Percentiles rank a stretch among this genome's conserved stretches.
Conservation (phyloP, 1,140 invertebrate genomes). For the Drosophila kepulauana region DNA sequence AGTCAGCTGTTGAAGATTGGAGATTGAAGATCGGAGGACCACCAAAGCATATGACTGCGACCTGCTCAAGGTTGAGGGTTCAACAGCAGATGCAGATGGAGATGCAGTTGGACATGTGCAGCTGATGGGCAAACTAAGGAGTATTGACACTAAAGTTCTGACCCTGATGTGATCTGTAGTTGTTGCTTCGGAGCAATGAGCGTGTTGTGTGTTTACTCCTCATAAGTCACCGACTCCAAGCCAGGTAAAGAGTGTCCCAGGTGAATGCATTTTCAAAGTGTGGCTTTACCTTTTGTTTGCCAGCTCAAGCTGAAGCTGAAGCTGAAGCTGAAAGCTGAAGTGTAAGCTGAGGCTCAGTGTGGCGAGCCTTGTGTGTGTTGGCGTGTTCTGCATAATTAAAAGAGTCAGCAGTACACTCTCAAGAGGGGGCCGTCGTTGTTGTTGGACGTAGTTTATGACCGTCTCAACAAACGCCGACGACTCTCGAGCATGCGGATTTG, state of each 20-base stretch:
- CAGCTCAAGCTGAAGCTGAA: background rate
- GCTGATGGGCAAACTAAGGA: conserved; percentile 15
- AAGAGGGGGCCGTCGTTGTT: conserved; percentile 1
- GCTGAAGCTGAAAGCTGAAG: too few species aligned
- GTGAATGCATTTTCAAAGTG: conserved; percentile 28
- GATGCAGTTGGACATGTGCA: conserved; percentile 14
- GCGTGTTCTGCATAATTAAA: conserved; percentile 65
- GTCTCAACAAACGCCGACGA: background rate
- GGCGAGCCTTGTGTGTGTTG: conserved; percentile 7
- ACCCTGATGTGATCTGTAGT: conserved; percentile 1
- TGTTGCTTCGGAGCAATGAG: background rate
- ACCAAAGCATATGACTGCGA: background rate
- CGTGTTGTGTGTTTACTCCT: conserved; percentile 13
- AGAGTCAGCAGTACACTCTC: conserved; percentile 18
- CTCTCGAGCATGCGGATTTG: conserved; percentile 29
- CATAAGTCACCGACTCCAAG: conserved; percentile 22
- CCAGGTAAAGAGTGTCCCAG: conserved; percentile 5
- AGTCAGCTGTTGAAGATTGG: background rate
- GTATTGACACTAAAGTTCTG: conserved; percentile 14
- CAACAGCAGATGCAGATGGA: background rate
- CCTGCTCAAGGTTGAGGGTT: conserved; percentile 12
- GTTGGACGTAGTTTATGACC: conserved; percentile 25
- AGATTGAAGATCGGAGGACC: background rate
- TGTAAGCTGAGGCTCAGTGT: too few species aligned
- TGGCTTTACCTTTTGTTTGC: background rate